A percentile compares a stretch with the other conserved stretches of the same genome.
phyloP scores from a whole-genome alignment of 2,888 invertebrate species.

The Camponotus fellah region DNA sequence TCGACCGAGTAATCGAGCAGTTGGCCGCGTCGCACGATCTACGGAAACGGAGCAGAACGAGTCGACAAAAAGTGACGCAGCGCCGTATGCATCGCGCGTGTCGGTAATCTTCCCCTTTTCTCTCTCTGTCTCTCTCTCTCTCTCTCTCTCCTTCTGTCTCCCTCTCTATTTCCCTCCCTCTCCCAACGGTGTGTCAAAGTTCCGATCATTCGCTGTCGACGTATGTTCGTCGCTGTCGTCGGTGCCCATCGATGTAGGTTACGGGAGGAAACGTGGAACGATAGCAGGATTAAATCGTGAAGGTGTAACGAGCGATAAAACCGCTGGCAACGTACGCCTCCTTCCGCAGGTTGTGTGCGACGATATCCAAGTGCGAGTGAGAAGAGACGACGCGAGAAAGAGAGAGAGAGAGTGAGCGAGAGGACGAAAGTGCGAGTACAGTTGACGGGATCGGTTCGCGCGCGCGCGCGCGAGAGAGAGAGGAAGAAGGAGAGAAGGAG shows the following conservation, averaged over 20 bases:
- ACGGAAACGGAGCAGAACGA: slow-evolving; percentile 61
- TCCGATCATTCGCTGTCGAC: slow-evolving; percentile 39
- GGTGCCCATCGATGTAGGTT: slow-evolving; percentile 39
- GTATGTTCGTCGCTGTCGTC: slow-evolving; percentile 16
- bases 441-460: neutral
- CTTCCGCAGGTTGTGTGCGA: neutral
- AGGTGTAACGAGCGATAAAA: slow-evolving; percentile 10
- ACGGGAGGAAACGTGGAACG: neutral
- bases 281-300: neutral
- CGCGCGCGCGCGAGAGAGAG: neutral
- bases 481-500: neutral
- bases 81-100: slow-evolving; percentile 72
- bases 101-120: slow-evolving; percentile 48
- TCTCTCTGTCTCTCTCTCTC: neutral
- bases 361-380: neutral
- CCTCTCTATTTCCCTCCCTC: slow-evolving; percentile 20
- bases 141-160: neutral
- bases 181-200: slow-evolving; percentile 44
- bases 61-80: slow-evolving; percentile 74
- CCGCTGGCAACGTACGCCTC: neutral
- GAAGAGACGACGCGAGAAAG: neutral
- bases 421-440: slow-evolving; percentile 21
- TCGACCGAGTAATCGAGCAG: neutral
- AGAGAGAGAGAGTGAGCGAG: neutral
- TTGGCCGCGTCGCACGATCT: slow-evolving; percentile 34